Conservation (phyloP, 2,888 invertebrate species). For the Protonemura montana region DNA sequence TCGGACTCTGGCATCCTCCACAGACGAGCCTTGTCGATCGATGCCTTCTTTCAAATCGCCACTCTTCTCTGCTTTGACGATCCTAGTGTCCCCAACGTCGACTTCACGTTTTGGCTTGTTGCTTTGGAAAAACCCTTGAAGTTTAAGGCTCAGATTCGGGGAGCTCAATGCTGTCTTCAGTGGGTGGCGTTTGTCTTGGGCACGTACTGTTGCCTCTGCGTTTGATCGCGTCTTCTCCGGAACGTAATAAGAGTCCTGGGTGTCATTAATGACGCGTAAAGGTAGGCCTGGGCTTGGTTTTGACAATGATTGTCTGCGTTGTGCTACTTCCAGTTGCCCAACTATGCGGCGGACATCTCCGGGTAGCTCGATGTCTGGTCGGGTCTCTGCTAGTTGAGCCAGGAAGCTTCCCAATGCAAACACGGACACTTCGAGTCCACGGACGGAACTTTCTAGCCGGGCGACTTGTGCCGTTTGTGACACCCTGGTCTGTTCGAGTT, state of each 20-base stretch:
- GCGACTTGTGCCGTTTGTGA: conserved; percentile 66
- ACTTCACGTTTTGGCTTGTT: conserved; percentile 29
- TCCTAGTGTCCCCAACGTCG: conserved; percentile 31
- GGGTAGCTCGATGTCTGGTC: conserved; percentile 73
- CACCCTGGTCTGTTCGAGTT: conserved; percentile 70
- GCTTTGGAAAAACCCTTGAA: conserved; percentile 51
- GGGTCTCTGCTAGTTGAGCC: conserved; percentile 70
- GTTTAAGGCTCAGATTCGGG: conserved; percentile 55
- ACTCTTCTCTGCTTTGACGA: not conserved
- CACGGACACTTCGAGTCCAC: conserved; percentile 77
- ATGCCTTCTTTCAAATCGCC: not conserved
- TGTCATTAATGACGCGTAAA: conserved; percentile 54
- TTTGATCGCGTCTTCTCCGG: conserved; percentile 36
- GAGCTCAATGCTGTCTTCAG: conserved; percentile 59
- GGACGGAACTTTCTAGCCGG: conserved; percentile 72
- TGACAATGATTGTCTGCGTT: conserved; percentile 56
- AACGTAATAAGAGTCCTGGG: conserved; percentile 56
- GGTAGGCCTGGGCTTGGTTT: conserved; percentile 50
- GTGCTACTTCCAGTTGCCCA: conserved; percentile 65
- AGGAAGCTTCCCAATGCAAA: conserved; percentile 76
- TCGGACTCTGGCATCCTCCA: not conserved
- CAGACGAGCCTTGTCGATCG: not conserved
- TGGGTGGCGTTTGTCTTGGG: conserved; percentile 50
- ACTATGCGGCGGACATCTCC: conserved; percentile 77
- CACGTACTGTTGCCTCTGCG: not conserved